A percentile compares a stretch with the other conserved stretches of the same genome.
phyloP scores from a whole-genome alignment of 2,888 invertebrate species.

The Temnothorax rugatulus region DNA sequence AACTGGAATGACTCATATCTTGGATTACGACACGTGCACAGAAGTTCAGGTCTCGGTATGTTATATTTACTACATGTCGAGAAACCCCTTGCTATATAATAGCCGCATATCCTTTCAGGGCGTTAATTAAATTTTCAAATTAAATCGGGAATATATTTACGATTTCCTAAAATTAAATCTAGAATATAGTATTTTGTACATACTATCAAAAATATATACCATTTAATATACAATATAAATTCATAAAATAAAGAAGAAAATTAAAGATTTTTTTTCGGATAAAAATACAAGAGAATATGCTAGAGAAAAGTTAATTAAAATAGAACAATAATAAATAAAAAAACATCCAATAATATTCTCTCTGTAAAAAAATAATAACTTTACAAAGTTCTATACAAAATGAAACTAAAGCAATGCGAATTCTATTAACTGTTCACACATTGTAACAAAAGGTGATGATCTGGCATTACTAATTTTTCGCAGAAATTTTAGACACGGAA shows the following conservation, averaged over 20 bases:
- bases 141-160: background rate
- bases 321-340: background rate
- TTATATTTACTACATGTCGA: conserved; percentile 5
- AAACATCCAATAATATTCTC: background rate
- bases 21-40: conserved; percentile 8
- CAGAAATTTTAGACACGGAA: background rate
- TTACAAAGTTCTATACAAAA: background rate
- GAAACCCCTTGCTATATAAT: conserved; percentile 16
- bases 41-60: background rate
- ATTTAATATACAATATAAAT: background rate
- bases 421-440: background rate
- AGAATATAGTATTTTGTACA: background rate
- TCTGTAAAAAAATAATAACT: background rate
- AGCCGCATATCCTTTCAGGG: background rate
- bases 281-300: background rate
- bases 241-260: background rate
- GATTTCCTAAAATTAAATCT: background rate
- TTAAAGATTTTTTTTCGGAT: background rate
- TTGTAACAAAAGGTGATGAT: background rate
- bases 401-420: background rate
- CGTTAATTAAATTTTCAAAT: conserved; percentile 49
- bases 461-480: background rate
- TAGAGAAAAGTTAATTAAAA: background rate
- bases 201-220: background rate
- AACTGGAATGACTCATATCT: conserved; percentile 25